Evolutionary conservation across 2,888 invertebrate genomes (phyloP).

Genomic region (Ditula angustiorana): DNA sequence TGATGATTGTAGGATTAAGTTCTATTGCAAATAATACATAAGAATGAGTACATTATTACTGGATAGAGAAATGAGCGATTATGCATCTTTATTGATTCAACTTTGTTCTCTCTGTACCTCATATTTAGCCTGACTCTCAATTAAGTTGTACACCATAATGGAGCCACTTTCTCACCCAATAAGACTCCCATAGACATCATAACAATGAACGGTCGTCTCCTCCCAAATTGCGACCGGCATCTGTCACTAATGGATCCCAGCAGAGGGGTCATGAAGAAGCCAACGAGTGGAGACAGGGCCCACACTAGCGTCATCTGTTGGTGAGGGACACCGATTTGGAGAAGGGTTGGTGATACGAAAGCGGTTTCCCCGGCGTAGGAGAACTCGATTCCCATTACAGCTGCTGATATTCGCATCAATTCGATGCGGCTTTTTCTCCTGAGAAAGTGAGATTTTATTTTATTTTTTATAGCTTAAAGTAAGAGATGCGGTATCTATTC

Average conservation of each 20-base stretch:
- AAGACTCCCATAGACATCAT: constrained; percentile 95
- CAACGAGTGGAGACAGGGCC: constrained; percentile 97
- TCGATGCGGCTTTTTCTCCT: constrained; percentile 93
- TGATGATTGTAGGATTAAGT: too few species aligned
- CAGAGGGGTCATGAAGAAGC: constrained; percentile 97
- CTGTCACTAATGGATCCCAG: constrained; percentile 97
- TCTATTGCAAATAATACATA: too few species aligned
- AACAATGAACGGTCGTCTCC: constrained; percentile 96
- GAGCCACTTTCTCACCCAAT: constrained; percentile 87
- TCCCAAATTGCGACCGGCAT: constrained; percentile 92
- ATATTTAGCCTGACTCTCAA: too few species aligned
- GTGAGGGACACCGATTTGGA: constrained; percentile 97
- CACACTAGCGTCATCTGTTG: constrained; percentile 98
- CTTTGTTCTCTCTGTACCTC: too few species aligned
- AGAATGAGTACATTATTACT: too few species aligned
- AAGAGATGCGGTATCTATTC: too few species aligned
- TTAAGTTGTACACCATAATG: background rate
- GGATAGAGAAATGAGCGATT: too few species aligned
- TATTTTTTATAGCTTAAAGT: too few species aligned
- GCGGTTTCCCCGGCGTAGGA: constrained; percentile 99
- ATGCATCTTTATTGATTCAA: too few species aligned
- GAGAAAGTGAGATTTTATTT: constrained; percentile 43
- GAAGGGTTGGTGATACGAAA: constrained; percentile 96
- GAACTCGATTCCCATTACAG: constrained; percentile 99
- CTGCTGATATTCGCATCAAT: constrained; percentile 94